Evolutionary conservation across 2,888 invertebrate genomes (phyloP), one percentile per base, ranked within the genome.

Genomic region (Margaritifera margaritifera): DNA sequence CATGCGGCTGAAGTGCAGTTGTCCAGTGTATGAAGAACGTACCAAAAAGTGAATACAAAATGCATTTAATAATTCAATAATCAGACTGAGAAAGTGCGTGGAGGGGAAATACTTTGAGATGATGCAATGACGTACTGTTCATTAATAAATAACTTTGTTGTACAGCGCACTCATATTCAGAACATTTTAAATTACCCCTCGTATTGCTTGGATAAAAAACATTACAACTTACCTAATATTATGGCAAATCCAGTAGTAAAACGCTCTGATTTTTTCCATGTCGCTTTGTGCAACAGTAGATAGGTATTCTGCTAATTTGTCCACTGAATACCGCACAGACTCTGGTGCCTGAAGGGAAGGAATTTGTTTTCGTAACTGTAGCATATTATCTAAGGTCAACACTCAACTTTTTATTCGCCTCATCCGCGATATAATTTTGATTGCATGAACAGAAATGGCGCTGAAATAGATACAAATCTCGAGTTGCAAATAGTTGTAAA

Each of bases 221-320:
- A n/a, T n/a, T 20, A 42, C n/a, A 19, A 50, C 68, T 56, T 72
- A 81, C 81, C 78, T 78, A 24, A 81, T 80, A 66, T 80, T 80
- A 50, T 77, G 62, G 20, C 78, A 76, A 3, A 78, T 72, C 80
- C 80, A 81, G 63, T 66, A 73, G 62, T 80, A 81, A 61, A 80
- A 73, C 1, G 80, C 77, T 60, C 81, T 31, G 15, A 75, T 69
- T 69, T 79, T 81, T 51, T 80, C 80, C 18, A 80, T 57, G 24
- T 79, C 78, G 18, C 62, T 67, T n/a, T 59, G 67, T 11, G 78
- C 72, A 15, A 61, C 67, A 31, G 64, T 60, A 55, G 70, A 68
- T 11, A 81, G 71, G 52, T 80, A 73, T 27, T 66, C 63, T 6
- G 71, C 72, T 5, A 81, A 66, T 27, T 73, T 73, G 31, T 72